Evolutionary conservation across 2,888 invertebrate species (phyloP).

Genomic region (Deilephila elpenor): DNA sequence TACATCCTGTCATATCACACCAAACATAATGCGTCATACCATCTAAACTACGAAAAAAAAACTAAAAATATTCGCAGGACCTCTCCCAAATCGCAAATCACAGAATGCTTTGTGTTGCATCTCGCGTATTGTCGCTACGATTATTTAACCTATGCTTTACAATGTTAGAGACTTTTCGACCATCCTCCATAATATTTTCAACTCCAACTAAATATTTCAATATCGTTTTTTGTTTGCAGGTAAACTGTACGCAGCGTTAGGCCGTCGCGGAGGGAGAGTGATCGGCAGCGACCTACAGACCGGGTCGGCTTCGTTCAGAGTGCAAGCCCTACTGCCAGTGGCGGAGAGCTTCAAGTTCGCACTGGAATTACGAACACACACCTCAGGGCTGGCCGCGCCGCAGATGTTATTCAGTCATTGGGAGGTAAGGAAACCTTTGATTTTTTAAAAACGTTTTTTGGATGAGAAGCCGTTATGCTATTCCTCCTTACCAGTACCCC

Average conservation of each 20-base stretch:
- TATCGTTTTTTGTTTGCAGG: constrained; percentile 83
- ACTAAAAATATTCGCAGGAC: no score
- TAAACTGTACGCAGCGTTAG: constrained; percentile 95
- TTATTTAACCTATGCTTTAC: no score
- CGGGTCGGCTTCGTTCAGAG: constrained; percentile 95
- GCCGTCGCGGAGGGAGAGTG: constrained; percentile 94
- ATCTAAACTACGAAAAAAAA: no score
- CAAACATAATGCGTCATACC: no score
- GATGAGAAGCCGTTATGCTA: no score
- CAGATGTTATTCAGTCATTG: constrained; percentile 98
- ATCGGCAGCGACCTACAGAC: constrained; percentile 95
- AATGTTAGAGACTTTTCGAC: no score
- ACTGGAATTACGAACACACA: constrained; percentile 96
- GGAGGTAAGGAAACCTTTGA: constrained; percentile 88
- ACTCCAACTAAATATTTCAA: not conserved
- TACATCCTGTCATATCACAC: no score
- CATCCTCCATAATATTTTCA: no score
- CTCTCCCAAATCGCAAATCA: no score
- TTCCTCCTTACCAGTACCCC: no score
- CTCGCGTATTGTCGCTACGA: no score
- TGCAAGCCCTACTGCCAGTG: constrained; percentile 96
- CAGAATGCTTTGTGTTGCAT: no score
- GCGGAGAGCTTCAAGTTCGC: constrained; percentile 98
- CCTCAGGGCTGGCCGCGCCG: constrained; percentile 97
- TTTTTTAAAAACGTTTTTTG: not conserved